These are phyloP conservation scores for Tichodroma muraria DNA, from an alignment of 2,113 vertebrate genomes.

Conservation along the genomic window DNA sequence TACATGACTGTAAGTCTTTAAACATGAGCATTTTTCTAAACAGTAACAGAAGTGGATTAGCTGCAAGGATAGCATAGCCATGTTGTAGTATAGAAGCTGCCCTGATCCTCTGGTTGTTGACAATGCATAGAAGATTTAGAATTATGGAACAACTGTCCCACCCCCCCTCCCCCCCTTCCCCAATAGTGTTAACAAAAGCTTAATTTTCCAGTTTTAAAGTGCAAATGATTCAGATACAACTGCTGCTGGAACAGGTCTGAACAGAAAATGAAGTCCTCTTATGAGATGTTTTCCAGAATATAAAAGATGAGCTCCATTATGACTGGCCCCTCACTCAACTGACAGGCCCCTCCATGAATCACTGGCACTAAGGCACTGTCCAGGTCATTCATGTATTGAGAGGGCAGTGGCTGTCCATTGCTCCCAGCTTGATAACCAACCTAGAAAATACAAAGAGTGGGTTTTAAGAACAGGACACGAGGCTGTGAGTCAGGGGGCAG, in stretches of 20 bases:
- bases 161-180: conserved; percentile 13
- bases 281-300: conserved; percentile 95
- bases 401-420: conserved; percentile 89
- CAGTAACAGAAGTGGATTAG: conserved; percentile 68
- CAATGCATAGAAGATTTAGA: conserved; percentile 88
- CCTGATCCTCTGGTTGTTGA: conserved; percentile 69
- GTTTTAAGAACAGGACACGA: background rate
- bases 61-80: conserved; percentile 72
- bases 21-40: conserved; percentile 69
- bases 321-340: conserved; percentile 82
- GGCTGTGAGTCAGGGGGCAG: background rate
- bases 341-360: conserved; percentile 90
- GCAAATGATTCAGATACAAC: conserved; percentile 79
- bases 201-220: conserved; percentile 85
- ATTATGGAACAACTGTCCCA: conserved; percentile 75
- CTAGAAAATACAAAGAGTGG: conserved; percentile 62
- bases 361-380: conserved; percentile 90
- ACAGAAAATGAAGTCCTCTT: conserved; percentile 71
- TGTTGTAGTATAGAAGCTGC: conserved; percentile 72
- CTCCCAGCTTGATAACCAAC: conserved; percentile 93
- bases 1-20: conserved; percentile 64
- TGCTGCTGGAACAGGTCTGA: conserved; percentile 74
- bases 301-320: conserved; percentile 97
- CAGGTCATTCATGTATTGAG: conserved; percentile 91
- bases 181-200: conserved; percentile 81